Evolutionary conservation across 2,113 vertebrate genomes (phyloP), one percentile per base, ranked within the genome.

Genomic region (Gadus chalcogrammus): DNA sequence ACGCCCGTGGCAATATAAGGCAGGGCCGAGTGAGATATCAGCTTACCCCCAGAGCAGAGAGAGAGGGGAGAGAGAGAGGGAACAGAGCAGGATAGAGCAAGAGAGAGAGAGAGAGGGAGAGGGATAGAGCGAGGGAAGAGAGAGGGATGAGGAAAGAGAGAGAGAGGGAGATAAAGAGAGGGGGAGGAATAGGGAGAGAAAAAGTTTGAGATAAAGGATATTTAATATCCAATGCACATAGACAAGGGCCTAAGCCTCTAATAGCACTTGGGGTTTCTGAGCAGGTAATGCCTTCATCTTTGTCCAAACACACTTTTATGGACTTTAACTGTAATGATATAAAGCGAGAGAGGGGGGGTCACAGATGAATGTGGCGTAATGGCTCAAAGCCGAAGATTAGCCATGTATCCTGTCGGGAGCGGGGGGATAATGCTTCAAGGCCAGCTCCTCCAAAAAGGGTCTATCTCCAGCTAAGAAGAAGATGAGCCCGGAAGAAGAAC

Each of bases 121-220:
- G 8, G 2, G 62, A 35, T 22, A 17, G 62, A 13, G 28, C 13
- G 62, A 17, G 62, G 5, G 28, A 35, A 31, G 18, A 7, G 42
- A 48, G 42, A 48, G 42, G 42, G 42, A 48, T 9, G 7, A 48
- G 9, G 42, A 13, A 1, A 48, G 42, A 48, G 42, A 48, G 42
- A 48, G 42, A 13, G 7, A 48, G 38, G 9, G 42, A 48, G 42
- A 13, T 48, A 48, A 13, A 48, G 42, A 48, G 42, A 48, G 42
- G 2, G 75, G 79, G 79, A 80, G 80, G 78, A 78, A 69, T 74
- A 85, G 35, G 7, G 16, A 18, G 64, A 18, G n/a, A 42, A 15
- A n/a, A 35, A 42, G 86, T 91, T 91, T 91, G 91, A 92, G 92
- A 93, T 92, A 93, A 93, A 93, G 92, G 91, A 92, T 92, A 93